Evolutionary conservation across 2,888 invertebrate species (phyloP).

Genomic region (Chironomus riparius): DNA sequence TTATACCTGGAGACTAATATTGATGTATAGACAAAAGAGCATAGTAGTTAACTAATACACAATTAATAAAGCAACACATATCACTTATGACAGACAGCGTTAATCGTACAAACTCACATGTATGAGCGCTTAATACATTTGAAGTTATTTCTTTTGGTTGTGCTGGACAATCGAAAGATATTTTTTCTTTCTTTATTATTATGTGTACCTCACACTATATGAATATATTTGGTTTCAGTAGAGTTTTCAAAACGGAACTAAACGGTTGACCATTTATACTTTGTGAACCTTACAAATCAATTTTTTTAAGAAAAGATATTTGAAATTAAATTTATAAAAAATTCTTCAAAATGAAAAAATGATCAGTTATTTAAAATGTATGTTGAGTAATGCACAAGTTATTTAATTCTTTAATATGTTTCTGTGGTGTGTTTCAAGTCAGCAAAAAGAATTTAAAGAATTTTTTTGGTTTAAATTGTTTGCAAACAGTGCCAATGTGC

Average conservation of each 20-base stretch:
- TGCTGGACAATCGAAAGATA: too few relatives aligned
- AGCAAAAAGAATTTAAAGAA: too few relatives aligned
- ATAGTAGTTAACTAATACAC: too few relatives aligned
- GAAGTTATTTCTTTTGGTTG: background rate
- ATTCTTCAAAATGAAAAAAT: too few relatives aligned
- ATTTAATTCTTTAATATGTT: too few relatives aligned
- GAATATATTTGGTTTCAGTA: background rate
- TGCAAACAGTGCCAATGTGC: too few relatives aligned
- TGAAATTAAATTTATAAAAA: background rate
- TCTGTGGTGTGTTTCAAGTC: too few relatives aligned
- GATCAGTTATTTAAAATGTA: background rate
- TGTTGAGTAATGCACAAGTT: background rate
- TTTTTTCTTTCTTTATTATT: background rate
- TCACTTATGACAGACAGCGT: background rate
- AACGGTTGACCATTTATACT: background rate
- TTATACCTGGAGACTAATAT: too few relatives aligned
- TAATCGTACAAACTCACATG: background rate
- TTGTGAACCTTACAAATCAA: too few relatives aligned
- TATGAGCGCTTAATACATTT: background rate
- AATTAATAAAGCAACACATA: background rate
- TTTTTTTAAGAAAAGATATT: background rate
- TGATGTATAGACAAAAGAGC: too few relatives aligned
- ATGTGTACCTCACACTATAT: background rate
- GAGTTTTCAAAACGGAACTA: conserved; percentile 21
- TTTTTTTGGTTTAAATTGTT: too few relatives aligned